phyloP scores from a whole-genome alignment of 2,113 vertebrate species.

The Pteronura brasiliensis region DNA sequence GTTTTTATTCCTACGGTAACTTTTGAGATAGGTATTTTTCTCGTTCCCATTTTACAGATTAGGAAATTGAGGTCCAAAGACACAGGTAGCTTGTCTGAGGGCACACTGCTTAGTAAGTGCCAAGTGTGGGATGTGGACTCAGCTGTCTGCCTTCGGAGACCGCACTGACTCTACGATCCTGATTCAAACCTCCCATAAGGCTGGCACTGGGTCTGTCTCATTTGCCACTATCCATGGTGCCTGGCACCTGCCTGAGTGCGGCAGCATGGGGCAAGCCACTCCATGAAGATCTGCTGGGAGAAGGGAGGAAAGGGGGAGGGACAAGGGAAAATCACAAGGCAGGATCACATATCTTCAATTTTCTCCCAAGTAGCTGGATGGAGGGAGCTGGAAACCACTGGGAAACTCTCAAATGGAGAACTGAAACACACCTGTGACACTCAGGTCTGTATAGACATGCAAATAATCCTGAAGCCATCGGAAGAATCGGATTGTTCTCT shows the following conservation, averaged over 20 bases:
- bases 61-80: background rate
- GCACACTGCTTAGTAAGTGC: background rate
- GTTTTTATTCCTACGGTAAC: background rate
- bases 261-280: rapidly evolving
- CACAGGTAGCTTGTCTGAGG: background rate
- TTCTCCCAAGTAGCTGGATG: background rate
- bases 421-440: background rate
- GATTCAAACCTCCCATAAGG: too few relatives aligned
- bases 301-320: too few relatives aligned
- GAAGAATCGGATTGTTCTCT: background rate
- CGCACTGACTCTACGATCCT: background rate
- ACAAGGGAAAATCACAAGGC: background rate
- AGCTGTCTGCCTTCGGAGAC: background rate
- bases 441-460: too few relatives aligned
- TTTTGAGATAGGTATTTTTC: background rate
- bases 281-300: background rate
- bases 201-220: too few relatives aligned
- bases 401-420: background rate
- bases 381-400: background rate
- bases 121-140: background rate
- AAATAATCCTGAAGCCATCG: background rate
- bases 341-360: too few relatives aligned
- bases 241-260: background rate
- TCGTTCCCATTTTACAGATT: background rate
- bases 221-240: too few relatives aligned